phyloP scores from a whole-genome alignment of 2,113 vertebrate genomes.

The Burhinus bistriatus region DNA sequence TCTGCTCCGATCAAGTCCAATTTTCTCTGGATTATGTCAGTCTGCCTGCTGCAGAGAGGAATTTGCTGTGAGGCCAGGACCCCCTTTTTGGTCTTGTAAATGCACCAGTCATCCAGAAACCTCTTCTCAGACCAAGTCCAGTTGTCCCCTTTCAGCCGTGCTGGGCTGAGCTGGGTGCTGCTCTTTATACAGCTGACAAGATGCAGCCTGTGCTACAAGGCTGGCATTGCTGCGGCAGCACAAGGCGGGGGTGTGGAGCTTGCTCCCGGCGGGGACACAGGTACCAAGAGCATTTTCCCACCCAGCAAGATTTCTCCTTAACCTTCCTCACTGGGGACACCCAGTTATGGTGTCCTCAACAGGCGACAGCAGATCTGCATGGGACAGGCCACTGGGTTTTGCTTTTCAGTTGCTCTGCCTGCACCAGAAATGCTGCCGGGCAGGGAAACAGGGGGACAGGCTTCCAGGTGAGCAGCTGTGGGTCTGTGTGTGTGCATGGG shows the following conservation, averaged over 20 bases:
- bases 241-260: rapidly evolving
- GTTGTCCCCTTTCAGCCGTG: no score
- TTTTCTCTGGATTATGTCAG: neutral
- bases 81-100: neutral
- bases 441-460: neutral
- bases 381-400: no score
- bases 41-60: neutral
- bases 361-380: rapidly evolving
- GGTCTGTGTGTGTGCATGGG: neutral
- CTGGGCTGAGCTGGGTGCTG: neutral
- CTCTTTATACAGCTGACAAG: neutral
- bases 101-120: rapidly evolving
- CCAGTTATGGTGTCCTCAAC: neutral
- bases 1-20: neutral
- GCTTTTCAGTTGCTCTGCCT: neutral
- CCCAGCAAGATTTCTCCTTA: neutral
- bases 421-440: neutral
- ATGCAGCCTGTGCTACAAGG: neutral
- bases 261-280: neutral
- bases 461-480: neutral
- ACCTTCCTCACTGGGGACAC: neutral
- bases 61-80: neutral
- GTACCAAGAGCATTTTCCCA: neutral
- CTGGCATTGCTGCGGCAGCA: rapidly evolving
- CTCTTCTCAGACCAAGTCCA: neutral